Base-by-base conservation (phyloP, 2,888 invertebrate genomes). In the Ganaspis brasiliensis region DNA sequence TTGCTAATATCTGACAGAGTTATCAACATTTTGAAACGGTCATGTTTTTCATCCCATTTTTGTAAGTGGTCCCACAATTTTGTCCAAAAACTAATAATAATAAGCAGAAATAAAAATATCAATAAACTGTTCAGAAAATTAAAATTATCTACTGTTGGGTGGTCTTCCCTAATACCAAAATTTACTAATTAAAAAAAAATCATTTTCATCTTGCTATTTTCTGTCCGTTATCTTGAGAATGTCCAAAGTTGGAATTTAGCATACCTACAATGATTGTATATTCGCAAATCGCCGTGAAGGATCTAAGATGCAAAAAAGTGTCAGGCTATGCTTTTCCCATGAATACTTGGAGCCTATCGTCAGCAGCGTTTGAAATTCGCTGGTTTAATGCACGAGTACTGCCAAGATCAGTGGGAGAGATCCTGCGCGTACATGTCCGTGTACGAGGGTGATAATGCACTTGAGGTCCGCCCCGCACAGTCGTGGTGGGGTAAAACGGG, bases 391-490 rank as follows among this genome's bases (percentile, higher is more conserved):
- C 45, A 67, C 40, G 4, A 67, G 45, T 67, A 67, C 45, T 67
- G 24, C 8, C 8, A 40, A 67, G 67, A 67, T 67, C 67, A 67
- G 67, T 67, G 67, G 67, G 67, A 45, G 67, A 67, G 67, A 67
- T 67, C 45, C 67, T 67, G 67, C 67, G 67, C 45, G 45, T 67
- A 67, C 67, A 24, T 67, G 67, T 67, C 40, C 67, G 45, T 67
- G 67, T 75, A 86, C 85, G 86, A 88, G 88, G 88, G 89, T 89
- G 89, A 88, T 91, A 91, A 91, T 91, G 87, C 90, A 91, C 91
- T 91, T 91, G 88, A 91, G 91, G 89, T 90, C 91, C 91, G 91
- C 91, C 91, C 91, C 89, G 85, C 82, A 82, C 79, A 61, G 57
- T 14, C 74, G 74, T 77, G 87, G 89, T 88, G 87, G 89, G 91